Percentiles rank a stretch among this genome's conserved stretches.
phyloP scores from a whole-genome alignment of 1,140 invertebrate genomes.

The Drosophila sproati region DNA sequence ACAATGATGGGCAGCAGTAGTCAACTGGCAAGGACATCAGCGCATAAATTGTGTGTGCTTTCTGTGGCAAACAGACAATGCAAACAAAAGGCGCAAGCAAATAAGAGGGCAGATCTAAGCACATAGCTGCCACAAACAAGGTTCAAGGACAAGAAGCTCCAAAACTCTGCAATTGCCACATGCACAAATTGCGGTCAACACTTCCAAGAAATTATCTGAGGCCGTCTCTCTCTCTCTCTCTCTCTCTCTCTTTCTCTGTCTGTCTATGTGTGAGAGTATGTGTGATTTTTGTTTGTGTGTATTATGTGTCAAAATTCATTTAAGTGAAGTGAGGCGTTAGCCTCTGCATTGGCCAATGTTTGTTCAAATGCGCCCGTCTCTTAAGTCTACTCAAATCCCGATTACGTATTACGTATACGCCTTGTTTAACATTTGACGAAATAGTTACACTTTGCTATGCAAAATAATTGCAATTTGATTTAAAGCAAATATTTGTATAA shows the following conservation, averaged over 20 bases:
- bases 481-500: constrained; percentile 16
- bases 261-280: constrained; percentile 4
- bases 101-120: constrained; percentile 56
- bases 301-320: constrained; percentile 46
- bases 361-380: constrained; percentile 14
- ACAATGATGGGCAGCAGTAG: not conserved
- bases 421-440: constrained; percentile 34
- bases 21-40: constrained; percentile 38
- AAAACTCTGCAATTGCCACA: constrained; percentile 59
- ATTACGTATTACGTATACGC: constrained; percentile 48
- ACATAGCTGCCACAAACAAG: constrained; percentile 24
- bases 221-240: not conserved
- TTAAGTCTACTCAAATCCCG: constrained; percentile 31
- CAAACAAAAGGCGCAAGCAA: constrained; percentile 61
- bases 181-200: constrained; percentile 77
- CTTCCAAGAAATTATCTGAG: constrained; percentile 30
- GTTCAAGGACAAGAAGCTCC: constrained; percentile 63
- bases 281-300: not conserved
- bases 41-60: constrained; percentile 62
- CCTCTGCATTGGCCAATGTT: constrained; percentile 18
- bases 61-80: constrained; percentile 45
- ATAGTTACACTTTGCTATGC: constrained; percentile 5
- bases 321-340: constrained; percentile 48
- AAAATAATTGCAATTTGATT: constrained; percentile 25
- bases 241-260: constrained; percentile 1